These are phyloP conservation scores for Micrasema minimum DNA, from an alignment of 1,140 invertebrate species.

Conservation along the genomic window DNA sequence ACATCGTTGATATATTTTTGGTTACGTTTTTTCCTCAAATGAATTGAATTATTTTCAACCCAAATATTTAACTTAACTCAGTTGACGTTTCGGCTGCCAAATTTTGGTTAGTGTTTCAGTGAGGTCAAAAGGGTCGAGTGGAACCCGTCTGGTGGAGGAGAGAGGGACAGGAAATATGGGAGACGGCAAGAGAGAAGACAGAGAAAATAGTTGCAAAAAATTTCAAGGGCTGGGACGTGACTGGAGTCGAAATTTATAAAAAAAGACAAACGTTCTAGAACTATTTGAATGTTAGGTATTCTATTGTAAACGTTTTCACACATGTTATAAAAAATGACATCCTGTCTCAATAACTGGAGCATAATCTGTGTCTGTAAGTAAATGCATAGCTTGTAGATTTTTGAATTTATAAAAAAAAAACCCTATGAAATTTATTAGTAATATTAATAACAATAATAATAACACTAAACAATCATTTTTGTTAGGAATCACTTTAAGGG, in stretches of 20 bases:
- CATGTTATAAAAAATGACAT: background rate
- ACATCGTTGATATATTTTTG: too few relatives aligned
- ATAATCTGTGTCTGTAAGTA: background rate
- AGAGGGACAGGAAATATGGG: background rate
- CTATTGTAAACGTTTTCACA: background rate
- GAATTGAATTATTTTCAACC: background rate
- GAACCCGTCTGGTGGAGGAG: conserved; percentile 10
- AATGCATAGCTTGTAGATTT: too few relatives aligned
- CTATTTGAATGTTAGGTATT: background rate
- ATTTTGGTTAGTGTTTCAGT: conserved; percentile 19
- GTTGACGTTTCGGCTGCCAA: background rate
- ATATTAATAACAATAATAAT: too few relatives aligned
- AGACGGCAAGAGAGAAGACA: conserved; percentile 2
- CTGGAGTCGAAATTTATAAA: too few relatives aligned
- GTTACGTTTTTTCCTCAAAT: too few relatives aligned
- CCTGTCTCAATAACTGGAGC: background rate
- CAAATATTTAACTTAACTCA: too few relatives aligned
- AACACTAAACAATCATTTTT: too few relatives aligned
- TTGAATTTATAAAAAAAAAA: too few relatives aligned
- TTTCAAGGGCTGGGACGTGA: background rate
- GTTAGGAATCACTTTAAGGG: too few relatives aligned
- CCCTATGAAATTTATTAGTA: too few relatives aligned
- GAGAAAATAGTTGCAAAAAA: background rate
- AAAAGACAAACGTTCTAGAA: too few relatives aligned
- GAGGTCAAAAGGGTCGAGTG: conserved; percentile 18